These are phyloP conservation scores for Mylabris sibirica DNA, from an alignment of 2,888 invertebrate genomes.

Conservation along the genomic window DNA sequence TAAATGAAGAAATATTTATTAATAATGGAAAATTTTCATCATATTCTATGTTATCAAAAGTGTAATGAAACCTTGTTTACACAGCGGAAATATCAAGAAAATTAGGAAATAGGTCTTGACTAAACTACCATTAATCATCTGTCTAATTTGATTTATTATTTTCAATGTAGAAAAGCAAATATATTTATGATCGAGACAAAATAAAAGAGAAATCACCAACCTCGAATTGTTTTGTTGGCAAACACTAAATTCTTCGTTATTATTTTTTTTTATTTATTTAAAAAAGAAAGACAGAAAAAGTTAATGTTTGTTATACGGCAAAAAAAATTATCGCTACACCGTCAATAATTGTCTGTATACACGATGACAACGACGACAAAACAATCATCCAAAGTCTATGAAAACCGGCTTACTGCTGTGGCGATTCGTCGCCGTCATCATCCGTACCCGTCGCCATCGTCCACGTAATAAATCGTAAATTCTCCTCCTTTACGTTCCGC, in stretches of 20 bases:
- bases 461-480: conserved; percentile 9
- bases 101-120: neutral
- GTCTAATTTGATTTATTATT: neutral
- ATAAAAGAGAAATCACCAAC: conserved; percentile 6
- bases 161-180: neutral
- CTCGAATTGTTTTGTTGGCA: neutral
- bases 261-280: no score
- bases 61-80: neutral
- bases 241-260: neutral
- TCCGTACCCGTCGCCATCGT: conserved; percentile 5
- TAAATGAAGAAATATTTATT: neutral
- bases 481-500: conserved; percentile 1
- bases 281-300: neutral
- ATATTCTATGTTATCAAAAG: neutral
- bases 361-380: neutral
- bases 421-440: conserved; percentile 4
- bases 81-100: neutral
- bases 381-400: conserved; percentile 3
- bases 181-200: neutral
- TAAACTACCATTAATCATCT: neutral
- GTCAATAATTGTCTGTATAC: neutral
- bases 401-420: neutral
- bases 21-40: conserved; percentile 4
- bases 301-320: neutral
- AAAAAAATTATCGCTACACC: neutral